These are phyloP conservation scores for Ceratothoa steindachneri DNA, from an alignment of 2,888 invertebrate genomes.

Conservation along the genomic window DNA sequence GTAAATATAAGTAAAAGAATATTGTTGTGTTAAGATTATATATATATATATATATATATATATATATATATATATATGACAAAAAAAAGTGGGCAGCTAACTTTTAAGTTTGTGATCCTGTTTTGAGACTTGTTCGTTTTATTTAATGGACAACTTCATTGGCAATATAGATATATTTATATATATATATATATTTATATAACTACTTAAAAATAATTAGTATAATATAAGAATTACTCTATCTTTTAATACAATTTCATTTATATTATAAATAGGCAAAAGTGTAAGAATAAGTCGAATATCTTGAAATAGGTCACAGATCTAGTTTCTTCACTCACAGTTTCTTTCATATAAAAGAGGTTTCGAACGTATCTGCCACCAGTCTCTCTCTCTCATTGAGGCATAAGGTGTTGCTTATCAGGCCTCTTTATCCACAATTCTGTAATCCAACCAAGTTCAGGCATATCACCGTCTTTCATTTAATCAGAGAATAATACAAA, in stretches of 20 bases:
- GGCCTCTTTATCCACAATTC: too few species aligned
- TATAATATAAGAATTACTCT: neutral
- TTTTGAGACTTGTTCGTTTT: neutral
- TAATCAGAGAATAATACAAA: too few species aligned
- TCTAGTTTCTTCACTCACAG: constrained; percentile 16
- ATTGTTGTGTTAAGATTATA: neutral
- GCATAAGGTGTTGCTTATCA: too few species aligned
- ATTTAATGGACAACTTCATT: neutral
- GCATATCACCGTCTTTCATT: too few species aligned
- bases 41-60: neutral
- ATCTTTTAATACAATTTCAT: neutral
- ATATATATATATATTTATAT: neutral
- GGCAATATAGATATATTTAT: neutral
- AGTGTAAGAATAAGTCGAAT: constrained; percentile 14
- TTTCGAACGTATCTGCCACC: constrained; percentile 37
- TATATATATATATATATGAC: neutral
- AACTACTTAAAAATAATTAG: neutral
- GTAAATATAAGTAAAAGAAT: neutral
- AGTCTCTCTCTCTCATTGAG: constrained; percentile 26
- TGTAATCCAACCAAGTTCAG: too few species aligned
- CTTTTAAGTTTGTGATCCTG: neutral
- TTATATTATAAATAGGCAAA: neutral
- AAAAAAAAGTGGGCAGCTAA: neutral
- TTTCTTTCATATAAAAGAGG: constrained; percentile 45
- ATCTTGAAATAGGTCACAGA: constrained; percentile 46